Percentiles rank a stretch among this genome's conserved stretches.
These are phyloP conservation scores for Pollenia amentaria DNA, from an alignment of 2,888 invertebrate genomes.

Conservation along the genomic window DNA sequence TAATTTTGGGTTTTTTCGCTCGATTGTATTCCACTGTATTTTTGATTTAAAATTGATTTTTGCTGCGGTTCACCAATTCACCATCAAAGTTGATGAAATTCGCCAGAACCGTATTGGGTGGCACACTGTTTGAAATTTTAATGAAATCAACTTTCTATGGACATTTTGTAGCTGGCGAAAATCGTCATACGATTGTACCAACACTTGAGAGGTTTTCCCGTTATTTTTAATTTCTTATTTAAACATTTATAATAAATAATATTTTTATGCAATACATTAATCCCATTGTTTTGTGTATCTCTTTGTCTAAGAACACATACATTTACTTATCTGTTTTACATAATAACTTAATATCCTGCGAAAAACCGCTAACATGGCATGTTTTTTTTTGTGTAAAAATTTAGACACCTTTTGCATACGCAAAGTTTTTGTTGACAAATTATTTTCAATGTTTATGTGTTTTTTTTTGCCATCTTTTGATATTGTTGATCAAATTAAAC, in stretches of 20 bases:
- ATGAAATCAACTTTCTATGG: conserved; percentile 99
- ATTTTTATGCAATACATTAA: conserved; percentile 3
- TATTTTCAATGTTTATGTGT: too few relatives aligned
- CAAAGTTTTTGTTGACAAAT: too few relatives aligned
- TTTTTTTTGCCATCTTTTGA: too few relatives aligned
- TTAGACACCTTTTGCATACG: neutral
- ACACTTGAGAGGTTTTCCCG: conserved; percentile 88
- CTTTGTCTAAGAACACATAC: conserved; percentile 42
- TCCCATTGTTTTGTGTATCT: conserved; percentile 33
- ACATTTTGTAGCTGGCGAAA: conserved; percentile 99
- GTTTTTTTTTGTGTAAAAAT: neutral
- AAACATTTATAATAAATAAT: conserved; percentile 4
- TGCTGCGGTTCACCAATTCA: conserved; percentile 7
- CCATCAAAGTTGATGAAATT: conserved; percentile 91
- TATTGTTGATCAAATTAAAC: too few relatives aligned
- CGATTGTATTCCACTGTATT: neutral
- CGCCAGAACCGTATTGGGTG: conserved; percentile 91
- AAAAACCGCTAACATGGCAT: conserved; percentile 40
- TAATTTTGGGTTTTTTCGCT: neutral
- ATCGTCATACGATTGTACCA: conserved; percentile 93
- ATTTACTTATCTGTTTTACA: conserved; percentile 37
- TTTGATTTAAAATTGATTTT: neutral
- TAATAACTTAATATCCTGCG: neutral
- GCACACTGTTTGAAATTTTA: conserved; percentile 90
- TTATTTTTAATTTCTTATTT: conserved; percentile 43